A percentile compares a stretch with the other conserved stretches of the same genome.
Evolutionary conservation across 2,888 invertebrate species (phyloP).

Genomic region (Vannuccia rotundouncinata): DNA sequence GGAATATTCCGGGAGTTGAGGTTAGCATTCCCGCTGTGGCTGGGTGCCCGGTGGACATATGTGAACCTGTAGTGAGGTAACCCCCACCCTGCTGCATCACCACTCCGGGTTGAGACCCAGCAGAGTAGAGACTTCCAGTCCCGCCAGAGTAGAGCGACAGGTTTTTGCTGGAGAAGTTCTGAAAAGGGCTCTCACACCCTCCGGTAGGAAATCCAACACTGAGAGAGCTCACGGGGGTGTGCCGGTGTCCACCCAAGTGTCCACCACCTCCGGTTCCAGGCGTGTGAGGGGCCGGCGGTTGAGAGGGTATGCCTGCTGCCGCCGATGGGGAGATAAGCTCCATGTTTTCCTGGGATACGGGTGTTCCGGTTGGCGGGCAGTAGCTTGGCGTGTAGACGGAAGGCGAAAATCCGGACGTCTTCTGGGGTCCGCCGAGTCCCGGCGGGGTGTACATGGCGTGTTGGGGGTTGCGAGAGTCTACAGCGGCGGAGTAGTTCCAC

Average conservation of each 20-base stretch:
- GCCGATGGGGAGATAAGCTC: neutral
- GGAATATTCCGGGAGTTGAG: neutral
- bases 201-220: neutral
- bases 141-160: neutral
- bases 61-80: neutral
- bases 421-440: neutral
- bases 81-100: conserved; percentile 1
- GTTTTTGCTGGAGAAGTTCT: conserved; percentile 7
- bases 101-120: neutral
- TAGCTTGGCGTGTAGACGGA: conserved; percentile 17
- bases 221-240: neutral
- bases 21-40: neutral
- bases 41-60: neutral
- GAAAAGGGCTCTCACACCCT: neutral
- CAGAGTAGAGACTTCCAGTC: neutral
- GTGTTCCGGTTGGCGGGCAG: neutral
- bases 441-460: conserved; percentile 4
- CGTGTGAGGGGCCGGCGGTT: neutral
- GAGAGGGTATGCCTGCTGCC: neutral
- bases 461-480: neutral
- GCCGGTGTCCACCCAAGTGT: neutral
- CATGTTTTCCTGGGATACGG: conserved; percentile 4
- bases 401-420: neutral
- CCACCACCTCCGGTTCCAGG: neutral
- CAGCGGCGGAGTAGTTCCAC: neutral